Evolutionary conservation across 2,888 invertebrate species (phyloP).

Genomic region (Pseudeuparius sepicola): DNA sequence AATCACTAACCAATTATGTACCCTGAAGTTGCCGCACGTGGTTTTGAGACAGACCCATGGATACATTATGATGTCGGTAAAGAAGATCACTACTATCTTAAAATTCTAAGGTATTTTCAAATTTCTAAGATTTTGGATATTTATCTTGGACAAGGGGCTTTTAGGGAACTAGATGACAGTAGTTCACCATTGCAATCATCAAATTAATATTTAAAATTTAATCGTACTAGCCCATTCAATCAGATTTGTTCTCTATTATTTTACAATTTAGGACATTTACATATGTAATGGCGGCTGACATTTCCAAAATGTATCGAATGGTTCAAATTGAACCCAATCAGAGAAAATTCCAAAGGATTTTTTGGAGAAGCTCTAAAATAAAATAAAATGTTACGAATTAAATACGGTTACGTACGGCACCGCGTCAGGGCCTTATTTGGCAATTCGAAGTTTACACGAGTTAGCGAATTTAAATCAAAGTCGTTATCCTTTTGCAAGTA

Average conservation of each 20-base stretch:
- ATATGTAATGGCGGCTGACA: conserved; percentile 10
- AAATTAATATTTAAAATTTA: too few species aligned
- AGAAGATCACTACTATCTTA: too few species aligned
- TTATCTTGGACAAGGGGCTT: too few species aligned
- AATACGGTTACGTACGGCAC: conserved; percentile 12
- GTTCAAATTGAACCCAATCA: conserved; percentile 5
- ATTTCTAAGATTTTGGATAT: too few species aligned
- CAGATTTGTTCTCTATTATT: conserved; percentile 8
- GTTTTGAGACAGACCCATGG: too few species aligned
- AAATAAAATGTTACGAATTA: conserved; percentile 6
- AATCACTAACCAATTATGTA: too few species aligned
- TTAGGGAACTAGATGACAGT: too few species aligned
- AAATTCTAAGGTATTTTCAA: too few species aligned
- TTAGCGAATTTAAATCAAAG: conserved; percentile 10
- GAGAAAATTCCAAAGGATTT: conserved; percentile 9
- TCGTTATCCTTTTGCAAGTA: conserved; percentile 13
- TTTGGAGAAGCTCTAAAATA: conserved; percentile 1
- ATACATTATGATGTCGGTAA: too few species aligned
- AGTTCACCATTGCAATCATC: too few species aligned
- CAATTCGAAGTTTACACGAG: conserved; percentile 15
- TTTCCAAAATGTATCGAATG: conserved; percentile 14
- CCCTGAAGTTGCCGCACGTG: too few species aligned
- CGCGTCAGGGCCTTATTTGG: conserved; percentile 19
- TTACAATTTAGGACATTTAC: conserved; percentile 8
- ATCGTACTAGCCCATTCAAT: too few species aligned